Percentiles rank a stretch among this genome's conserved stretches.
These are phyloP conservation scores for Paedocypris sp. DNA, from an alignment of 2,113 vertebrate species.

Conservation along the genomic window DNA sequence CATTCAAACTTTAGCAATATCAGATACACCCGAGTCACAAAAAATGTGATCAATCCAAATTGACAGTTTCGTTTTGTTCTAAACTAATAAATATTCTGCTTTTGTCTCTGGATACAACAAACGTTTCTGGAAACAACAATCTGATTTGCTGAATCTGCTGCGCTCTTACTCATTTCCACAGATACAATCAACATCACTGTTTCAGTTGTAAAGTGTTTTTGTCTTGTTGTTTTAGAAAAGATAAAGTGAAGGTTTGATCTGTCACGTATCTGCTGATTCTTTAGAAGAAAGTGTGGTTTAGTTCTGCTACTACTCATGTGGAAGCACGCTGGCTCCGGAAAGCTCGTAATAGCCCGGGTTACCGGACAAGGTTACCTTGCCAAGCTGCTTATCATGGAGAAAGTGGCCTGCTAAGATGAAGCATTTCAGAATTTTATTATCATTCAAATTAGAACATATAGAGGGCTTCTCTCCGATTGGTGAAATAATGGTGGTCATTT, in stretches of 20 bases:
- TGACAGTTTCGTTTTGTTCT: no score
- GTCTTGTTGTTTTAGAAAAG: background rate
- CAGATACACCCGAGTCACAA: no score
- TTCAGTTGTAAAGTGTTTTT: no score
- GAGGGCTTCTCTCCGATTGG: constrained; percentile 81
- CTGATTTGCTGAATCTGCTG: no score
- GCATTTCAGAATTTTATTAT: constrained; percentile 73
- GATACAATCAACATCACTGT: no score
- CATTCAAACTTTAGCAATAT: no score
- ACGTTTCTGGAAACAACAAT: no score
- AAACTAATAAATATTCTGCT: no score
- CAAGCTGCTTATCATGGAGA: constrained; percentile 60
- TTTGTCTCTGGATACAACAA: no score
- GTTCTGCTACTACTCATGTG: constrained; percentile 48
- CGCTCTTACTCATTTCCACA: no score
- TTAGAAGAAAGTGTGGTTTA: constrained; percentile 34
- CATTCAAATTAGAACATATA: constrained; percentile 79
- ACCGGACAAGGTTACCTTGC: constrained; percentile 73
- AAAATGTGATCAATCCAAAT: no score
- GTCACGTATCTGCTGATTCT: constrained; percentile 30
- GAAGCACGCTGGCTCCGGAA: constrained; percentile 44
- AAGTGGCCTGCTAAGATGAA: constrained; percentile 59
- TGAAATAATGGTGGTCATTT: constrained; percentile 86
- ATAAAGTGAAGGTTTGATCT: constrained; percentile 16
- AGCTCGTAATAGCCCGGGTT: constrained; percentile 47